Base-by-base conservation (phyloP, 2,888 invertebrate genomes). In the Andrena haemorrhoa region DNA sequence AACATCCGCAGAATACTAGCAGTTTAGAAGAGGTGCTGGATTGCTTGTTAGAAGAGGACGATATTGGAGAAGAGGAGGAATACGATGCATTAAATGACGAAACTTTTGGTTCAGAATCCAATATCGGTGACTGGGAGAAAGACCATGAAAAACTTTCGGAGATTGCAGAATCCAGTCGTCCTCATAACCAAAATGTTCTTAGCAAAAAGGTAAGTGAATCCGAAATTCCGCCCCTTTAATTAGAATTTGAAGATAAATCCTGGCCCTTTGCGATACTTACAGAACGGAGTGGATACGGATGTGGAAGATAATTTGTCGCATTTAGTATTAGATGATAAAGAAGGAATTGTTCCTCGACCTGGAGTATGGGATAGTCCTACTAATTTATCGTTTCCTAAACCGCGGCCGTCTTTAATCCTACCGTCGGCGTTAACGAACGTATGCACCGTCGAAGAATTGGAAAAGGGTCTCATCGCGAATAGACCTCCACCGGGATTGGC, bases 61-160 rank as follows among this genome's bases (percentile, higher is more conserved):
- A 96, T 87, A 96, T 95, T 63, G 94, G 95, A 60, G 96, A 96
- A 83, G 97, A 97, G 90, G 98, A 97, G 84, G 98, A 98, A 91
- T 98, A 98, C 94, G 98, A 98, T 95, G 98, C 98, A 0, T 95
- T 98, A 85, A 98, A 98, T 90, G 97, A 98, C 94, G 98, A 98
- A 94, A 98, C 98, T 0, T 98, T 98, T 94, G 98, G 98, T 33
- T 96, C 96, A 70, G 96, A 96, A 86, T 96, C 96, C 91, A 95
- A 96, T 93, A 92, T 94, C 80, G 96, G 96, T 20, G 97, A 97
- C 91, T 97, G 97, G 97, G 97, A 97, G 91, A 95, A 96, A 88
- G 96, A 96, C 85, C 97, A 97, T 93, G 96, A 97, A 91, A 96
- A 96, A 91, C 94, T 96, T 87, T 96, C 96, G 6, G 95, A 95